Conservation (phyloP, 35 echinoderm and acorn worm species). For the Acanthaster planci region DNA sequence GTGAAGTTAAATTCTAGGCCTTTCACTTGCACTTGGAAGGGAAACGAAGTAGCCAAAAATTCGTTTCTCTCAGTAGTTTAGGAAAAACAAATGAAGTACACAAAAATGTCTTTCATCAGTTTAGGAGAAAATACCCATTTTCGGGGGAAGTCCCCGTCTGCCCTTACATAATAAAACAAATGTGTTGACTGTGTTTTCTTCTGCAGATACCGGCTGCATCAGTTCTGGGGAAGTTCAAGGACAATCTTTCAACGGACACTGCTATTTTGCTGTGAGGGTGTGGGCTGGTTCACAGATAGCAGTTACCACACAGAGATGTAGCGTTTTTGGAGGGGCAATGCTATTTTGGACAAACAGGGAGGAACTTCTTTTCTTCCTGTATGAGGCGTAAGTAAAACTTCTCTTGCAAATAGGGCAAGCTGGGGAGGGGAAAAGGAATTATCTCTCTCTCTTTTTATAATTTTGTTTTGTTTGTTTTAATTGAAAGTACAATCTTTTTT, state of each 20-base stretch:
- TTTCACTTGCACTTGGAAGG: background rate
- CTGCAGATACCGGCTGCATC: background rate
- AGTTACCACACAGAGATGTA: background rate
- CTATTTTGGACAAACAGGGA: background rate
- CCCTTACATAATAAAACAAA: background rate
- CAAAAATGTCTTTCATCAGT: background rate
- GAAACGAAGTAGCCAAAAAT: background rate
- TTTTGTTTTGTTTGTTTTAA: too few relatives aligned
- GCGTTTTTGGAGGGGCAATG: background rate
- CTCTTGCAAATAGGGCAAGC: too few relatives aligned
- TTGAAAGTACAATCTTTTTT: too few relatives aligned
- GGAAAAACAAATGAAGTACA: background rate
- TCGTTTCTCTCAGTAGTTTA: background rate
- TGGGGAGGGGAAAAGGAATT: too few relatives aligned
- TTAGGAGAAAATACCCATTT: background rate
- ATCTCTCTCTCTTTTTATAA: too few relatives aligned
- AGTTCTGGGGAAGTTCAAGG: background rate
- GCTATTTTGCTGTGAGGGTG: background rate
- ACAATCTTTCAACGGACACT: background rate
- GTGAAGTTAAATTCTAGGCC: too few relatives aligned
- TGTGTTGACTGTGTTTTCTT: background rate
- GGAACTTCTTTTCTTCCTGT: background rate
- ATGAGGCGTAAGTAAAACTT: background rate
- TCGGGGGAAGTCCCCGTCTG: background rate
- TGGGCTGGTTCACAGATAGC: background rate